Base-by-base conservation (phyloP, 2,888 invertebrate genomes). In the Leistus spinibarbis region DNA sequence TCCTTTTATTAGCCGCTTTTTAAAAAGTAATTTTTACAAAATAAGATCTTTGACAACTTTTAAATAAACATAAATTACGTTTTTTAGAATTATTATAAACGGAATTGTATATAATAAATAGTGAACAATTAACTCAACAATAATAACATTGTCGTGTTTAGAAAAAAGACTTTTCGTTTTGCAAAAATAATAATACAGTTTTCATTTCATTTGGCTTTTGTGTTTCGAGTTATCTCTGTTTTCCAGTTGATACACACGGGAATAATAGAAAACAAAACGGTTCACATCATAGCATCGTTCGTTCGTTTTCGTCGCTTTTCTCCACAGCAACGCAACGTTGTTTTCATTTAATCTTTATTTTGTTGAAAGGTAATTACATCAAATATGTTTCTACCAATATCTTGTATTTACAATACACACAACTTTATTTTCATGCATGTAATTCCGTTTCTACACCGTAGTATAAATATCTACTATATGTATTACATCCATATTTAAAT, bases 231-330 rank as follows among this genome's bases (percentile, higher is more conserved):
- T 60, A 60, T 60, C 60, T 60, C 20, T 60, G 60, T 60, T 60
- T 60, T 60, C 60, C 60, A 60, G 20, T 60, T 22, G 60, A 60
- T 60, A 60, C 60, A 19, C 60, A 60, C 22, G n/a, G 60, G 60
- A 17, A 60, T 60, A 60, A 60, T 20, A 22, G 60, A 60, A 56
- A 60, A 60, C 60, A 60, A 60, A 40, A 60, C 60, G 60, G 17
- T 19, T 60, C 60, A 60, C 60, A 20, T 60, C 60, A 20, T 60
- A 17, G 16, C 40, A 40, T 40, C 40, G 40, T 40, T 40, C 40
- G 40, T 40, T 40, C 40, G 40, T 40, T 40, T 7, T 40, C 7
- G 40, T 40, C 40, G 7, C 40, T 40, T 40, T 40, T 40, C 10
- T 13, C 40, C 0, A 40, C 40, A 40, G 40, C 40, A 40, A 40